These are phyloP conservation scores for Rotaria socialis DNA, from an alignment of 2,888 invertebrate species.

Conservation along the genomic window DNA sequence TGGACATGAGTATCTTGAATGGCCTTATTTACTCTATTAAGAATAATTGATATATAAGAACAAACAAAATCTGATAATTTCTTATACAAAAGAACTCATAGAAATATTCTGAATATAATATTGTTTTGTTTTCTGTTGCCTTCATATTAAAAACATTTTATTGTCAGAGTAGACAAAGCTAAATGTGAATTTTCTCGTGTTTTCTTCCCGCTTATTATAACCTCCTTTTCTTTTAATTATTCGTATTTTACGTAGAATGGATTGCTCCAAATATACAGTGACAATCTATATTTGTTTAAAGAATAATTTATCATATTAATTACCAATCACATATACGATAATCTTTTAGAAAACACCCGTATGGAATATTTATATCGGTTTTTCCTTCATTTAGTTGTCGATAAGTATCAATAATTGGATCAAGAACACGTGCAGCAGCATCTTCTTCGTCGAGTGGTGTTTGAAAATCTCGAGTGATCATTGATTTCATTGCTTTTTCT, in stretches of 20 bases:
- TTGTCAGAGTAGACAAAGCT: not conserved
- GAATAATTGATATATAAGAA: not conserved
- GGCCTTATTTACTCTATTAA: not conserved
- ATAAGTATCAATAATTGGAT: constrained; percentile 28
- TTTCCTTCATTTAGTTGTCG: not conserved
- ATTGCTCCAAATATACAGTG: constrained; percentile 14
- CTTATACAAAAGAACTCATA: not conserved
- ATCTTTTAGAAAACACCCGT: constrained; percentile 36
- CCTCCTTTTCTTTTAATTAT: not conserved
- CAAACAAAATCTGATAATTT: not conserved
- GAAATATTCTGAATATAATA: not conserved
- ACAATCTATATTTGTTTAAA: not conserved
- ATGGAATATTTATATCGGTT: not conserved
- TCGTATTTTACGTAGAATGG: constrained; percentile 20
- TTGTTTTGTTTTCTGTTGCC: not conserved
- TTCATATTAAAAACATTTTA: not conserved
- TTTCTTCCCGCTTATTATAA: not conserved
- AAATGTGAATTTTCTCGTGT: not conserved
- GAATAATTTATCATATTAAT: not conserved
- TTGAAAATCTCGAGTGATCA: not conserved
- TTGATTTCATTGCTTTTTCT: not conserved
- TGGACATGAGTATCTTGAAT: not conserved
- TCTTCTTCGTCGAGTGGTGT: constrained; percentile 35
- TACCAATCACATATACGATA: constrained; percentile 32
- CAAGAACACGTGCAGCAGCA: constrained; percentile 36